Evolutionary conservation across 2,888 invertebrate species (phyloP).

Genomic region (Perithous albicinctus): DNA sequence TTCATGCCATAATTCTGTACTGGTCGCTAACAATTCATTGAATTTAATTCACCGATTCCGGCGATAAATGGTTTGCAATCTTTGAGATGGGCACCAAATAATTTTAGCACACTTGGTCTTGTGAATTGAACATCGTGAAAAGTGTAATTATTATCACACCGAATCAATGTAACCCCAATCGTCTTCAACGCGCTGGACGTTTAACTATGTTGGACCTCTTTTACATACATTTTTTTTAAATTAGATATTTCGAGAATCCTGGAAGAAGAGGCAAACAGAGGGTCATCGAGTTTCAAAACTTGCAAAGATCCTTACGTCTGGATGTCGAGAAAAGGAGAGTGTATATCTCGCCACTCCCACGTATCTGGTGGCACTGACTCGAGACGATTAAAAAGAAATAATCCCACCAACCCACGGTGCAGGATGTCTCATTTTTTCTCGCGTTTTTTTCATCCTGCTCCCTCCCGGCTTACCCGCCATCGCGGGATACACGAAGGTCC

Average conservation of each 20-base stretch:
- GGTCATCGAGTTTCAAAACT: constrained; percentile 35
- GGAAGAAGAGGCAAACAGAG: constrained; percentile 8
- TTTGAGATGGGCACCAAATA: no score
- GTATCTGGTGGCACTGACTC: constrained; percentile 55
- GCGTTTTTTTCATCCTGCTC: constrained; percentile 30
- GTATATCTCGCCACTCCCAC: constrained; percentile 65
- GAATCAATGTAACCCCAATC: no score
- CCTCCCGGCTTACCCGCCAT: constrained; percentile 71
- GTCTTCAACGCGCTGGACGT: no score
- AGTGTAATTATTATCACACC: no score
- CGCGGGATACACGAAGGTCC: constrained; percentile 66
- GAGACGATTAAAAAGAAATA: constrained; percentile 70
- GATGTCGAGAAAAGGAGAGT: constrained; percentile 19
- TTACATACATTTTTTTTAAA: neutral
- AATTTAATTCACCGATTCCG: no score
- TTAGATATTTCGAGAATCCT: neutral
- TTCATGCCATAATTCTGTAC: no score
- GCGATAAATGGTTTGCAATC: no score
- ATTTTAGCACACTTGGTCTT: no score
- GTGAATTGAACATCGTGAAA: no score
- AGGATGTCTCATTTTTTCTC: constrained; percentile 21
- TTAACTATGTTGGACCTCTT: no score
- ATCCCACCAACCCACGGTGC: constrained; percentile 75
- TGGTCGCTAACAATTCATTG: no score
- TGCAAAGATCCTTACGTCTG: constrained; percentile 27